Conservation (phyloP, 2,113 vertebrate genomes). For the Gymnobelideus leadbeateri region DNA sequence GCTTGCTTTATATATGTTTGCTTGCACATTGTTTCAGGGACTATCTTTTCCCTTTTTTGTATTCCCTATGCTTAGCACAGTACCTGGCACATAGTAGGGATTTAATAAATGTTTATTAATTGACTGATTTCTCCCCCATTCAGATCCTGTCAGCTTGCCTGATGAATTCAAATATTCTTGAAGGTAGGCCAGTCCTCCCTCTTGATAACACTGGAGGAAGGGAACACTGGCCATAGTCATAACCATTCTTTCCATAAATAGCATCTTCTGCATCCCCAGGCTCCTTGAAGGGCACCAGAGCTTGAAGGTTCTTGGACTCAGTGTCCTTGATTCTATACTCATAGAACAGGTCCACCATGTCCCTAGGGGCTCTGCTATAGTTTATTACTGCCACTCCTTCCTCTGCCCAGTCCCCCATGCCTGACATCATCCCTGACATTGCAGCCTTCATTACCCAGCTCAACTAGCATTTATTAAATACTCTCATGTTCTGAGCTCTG, state of each 20-base stretch:
- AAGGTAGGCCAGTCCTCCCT: slow-evolving; percentile 90
- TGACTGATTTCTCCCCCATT: slow-evolving; percentile 76
- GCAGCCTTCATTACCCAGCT: not conserved
- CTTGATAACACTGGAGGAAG: slow-evolving; percentile 95
- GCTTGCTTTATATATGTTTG: not conserved
- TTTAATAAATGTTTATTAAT: not conserved
- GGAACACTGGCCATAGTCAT: slow-evolving; percentile 90
- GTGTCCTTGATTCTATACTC: not conserved
- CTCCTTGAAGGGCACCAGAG: not conserved
- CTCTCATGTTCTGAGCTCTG: not conserved
- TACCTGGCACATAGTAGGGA: not conserved
- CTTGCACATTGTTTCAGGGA: too few species aligned
- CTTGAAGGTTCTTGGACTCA: not conserved
- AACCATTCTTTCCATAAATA: slow-evolving; percentile 92
- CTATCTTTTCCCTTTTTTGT: not conserved
- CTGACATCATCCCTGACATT: not conserved
- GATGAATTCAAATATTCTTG: slow-evolving; percentile 93
- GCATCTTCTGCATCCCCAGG: slow-evolving; percentile 91
- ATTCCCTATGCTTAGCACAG: not conserved
- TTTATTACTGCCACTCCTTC: not conserved
- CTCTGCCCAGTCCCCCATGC: not conserved
- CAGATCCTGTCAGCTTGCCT: slow-evolving; percentile 94
- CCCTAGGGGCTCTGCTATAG: not conserved
- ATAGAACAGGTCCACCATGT: not conserved
- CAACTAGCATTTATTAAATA: not conserved